A percentile compares a stretch with the other conserved stretches of the same genome.
Conservation (phyloP, 2,888 invertebrate genomes). For the Neelides folsomi region DNA sequence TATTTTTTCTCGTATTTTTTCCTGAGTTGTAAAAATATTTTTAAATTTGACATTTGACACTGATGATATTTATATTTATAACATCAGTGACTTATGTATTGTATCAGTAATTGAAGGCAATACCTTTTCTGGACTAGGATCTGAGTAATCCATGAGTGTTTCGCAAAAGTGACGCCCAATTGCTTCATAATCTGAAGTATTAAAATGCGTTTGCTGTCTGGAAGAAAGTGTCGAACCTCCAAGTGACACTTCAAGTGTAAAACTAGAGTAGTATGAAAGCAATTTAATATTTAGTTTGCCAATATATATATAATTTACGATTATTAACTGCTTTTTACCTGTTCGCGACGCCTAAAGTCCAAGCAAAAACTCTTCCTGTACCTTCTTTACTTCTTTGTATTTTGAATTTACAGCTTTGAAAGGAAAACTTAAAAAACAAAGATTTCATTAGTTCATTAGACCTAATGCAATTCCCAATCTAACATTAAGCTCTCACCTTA, state of each 20-base stretch:
- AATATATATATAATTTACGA: too few species aligned
- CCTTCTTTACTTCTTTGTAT: slow-evolving; percentile 89
- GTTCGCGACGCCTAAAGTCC: slow-evolving; percentile 87
- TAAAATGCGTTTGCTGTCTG: slow-evolving; percentile 67
- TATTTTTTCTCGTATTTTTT: slow-evolving; percentile 63
- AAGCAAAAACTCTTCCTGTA: slow-evolving; percentile 83
- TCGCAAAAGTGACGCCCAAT: slow-evolving; percentile 84
- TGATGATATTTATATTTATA: background rate
- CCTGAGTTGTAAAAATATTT: slow-evolving; percentile 42
- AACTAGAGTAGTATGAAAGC: slow-evolving; percentile 47
- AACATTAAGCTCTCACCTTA: too few species aligned
- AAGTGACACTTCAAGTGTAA: slow-evolving; percentile 89
- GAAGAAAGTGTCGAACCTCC: slow-evolving; percentile 76
- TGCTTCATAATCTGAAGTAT: slow-evolving; percentile 61
- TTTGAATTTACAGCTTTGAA: slow-evolving; percentile 85
- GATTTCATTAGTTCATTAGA: too few species aligned
- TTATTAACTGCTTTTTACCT: slow-evolving; percentile 13
- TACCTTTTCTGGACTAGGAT: slow-evolving; percentile 69
- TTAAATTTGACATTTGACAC: background rate
- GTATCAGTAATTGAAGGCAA: background rate
- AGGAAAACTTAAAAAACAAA: slow-evolving; percentile 63
- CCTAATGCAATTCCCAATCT: too few species aligned
- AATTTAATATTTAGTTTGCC: too few species aligned
- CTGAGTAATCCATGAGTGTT: slow-evolving; percentile 79
- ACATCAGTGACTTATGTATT: background rate